Percentiles rank a stretch among this genome's conserved stretches.
These are phyloP conservation scores for Crepidodera aurea DNA, from an alignment of 2,888 invertebrate species.

Conservation along the genomic window DNA sequence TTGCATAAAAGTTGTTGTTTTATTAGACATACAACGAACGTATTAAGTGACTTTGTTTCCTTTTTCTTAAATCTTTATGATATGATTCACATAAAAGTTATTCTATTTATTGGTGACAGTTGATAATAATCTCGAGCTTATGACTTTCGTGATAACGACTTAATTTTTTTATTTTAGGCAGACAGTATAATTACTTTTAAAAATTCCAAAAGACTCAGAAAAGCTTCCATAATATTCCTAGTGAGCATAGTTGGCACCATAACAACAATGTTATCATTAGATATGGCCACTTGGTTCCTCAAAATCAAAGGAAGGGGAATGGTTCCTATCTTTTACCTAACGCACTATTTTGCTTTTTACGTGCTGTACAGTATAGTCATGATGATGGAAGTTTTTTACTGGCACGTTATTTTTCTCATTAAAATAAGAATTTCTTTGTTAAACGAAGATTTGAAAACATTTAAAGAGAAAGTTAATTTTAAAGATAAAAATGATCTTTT, in stretches of 20 bases:
- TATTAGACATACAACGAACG: no score
- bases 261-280: slow-evolving; percentile 34
- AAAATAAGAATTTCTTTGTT: slow-evolving; percentile 62
- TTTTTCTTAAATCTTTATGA: no score
- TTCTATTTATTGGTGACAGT: no score
- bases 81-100: no score
- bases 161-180: slow-evolving; percentile 44
- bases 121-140: no score
- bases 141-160: no score
- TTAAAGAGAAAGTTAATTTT: slow-evolving; percentile 14
- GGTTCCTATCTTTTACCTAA: slow-evolving; percentile 59
- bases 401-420: slow-evolving; percentile 67
- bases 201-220: slow-evolving; percentile 29
- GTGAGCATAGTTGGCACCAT: slow-evolving; percentile 19
- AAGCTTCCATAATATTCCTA: slow-evolving; percentile 37
- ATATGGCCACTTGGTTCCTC: slow-evolving; percentile 38
- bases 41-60: no score
- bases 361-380: slow-evolving; percentile 68
- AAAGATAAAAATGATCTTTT: slow-evolving; percentile 1
- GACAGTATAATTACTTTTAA: slow-evolving; percentile 41
- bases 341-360: slow-evolving; percentile 68
- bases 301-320: slow-evolving; percentile 3
- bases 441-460: slow-evolving; percentile 18
- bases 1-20: no score
- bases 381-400: slow-evolving; percentile 69